Evolutionary conservation across 2,113 vertebrate species (phyloP), one percentile per base, ranked within the genome.

Genomic region (Channa argus): DNA sequence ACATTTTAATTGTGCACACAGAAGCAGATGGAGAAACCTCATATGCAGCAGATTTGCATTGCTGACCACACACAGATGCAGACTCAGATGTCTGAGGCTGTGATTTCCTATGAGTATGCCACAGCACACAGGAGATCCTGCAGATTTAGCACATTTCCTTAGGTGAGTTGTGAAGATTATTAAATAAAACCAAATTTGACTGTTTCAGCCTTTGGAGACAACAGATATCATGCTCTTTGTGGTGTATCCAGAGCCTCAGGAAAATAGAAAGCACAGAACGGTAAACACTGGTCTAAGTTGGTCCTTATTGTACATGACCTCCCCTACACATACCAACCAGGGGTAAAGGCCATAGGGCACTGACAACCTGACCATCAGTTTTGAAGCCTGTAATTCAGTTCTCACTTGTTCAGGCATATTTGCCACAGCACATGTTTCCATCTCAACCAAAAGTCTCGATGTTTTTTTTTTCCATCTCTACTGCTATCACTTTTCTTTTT

Each of bases 21-120:
- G 69, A 80, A 56, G 66, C 56, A 68, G 63, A 81, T 46, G 0
- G 58, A 74, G 71, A 73, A 79, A 86, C 53, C 52, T 66, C 74
- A 64, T 63, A 72, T 53, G 64, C 45, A 65, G 49, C 73, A 67
- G 52, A 79, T 76, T 62, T 69, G 69, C 71, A 36, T 62, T 39
- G 66, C 10, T 58, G 76, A 86, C 82, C 87, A 87, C 84, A 86
- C 83, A 77, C 80, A 84, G 52, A 85, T 41, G 68, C 83, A 71
- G 39, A 66, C 66, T 62, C 58, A 60, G n/a, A 73, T 62, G 47
- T 63, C 63, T 63, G 65, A 70, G 70, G 36, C 33, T 8, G 3
- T 47, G 66, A 70, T 80, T 80, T 74, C 33, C 68, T 46, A 13
- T 34, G 2, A 0, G 33, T 46, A 34, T 15, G 53, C 68, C n/a